Evolutionary conservation across 2,113 vertebrate species (phyloP), one percentile per base, ranked within the genome.

Genomic region (Dermatemys mawii): DNA sequence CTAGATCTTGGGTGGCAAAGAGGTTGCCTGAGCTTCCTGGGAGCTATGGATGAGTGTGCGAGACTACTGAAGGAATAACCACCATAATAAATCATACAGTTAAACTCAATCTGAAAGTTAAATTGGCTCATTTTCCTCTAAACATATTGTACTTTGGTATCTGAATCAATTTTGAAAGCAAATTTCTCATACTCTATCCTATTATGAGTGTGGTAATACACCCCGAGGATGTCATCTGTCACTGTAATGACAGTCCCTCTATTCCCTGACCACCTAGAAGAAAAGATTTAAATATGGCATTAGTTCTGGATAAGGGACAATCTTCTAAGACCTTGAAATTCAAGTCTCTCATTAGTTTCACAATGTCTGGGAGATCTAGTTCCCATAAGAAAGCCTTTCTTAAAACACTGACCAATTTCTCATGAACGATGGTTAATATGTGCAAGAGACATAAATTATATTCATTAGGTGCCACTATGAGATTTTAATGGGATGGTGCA

Each of bases 281-380:
- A 98, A 96, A 97, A 94, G 50, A 93, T 90, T 96, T 97, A 97
- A 96, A 95, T 91, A 88, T 38, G 97, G 53, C 91, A 60, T 98
- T 98, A 92, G 89, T 96, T 98, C 97, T 98, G 96, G 95, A 92
- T 94, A 88, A 89, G 89, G 85, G 81, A 14, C 86, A 96, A 85
- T 67, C 35, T 90, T 90, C 76, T 86, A 94, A 93, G 96, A 76
- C 35, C 70, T 80, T 96, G 96, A 95, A 96, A 97, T 95, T 88
- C 97, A 93, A 98, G 94, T 91, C 86, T 87, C 88, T 92, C 5
- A 2, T 91, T 94, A 89, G 84, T 98, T 98, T 97, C 97, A 98
- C 97, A 98, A 98, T 94, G 94, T 97, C 96, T 97, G 88, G 57
- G 83, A 95, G 93, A 97, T 95, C 51, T 95, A 84, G 93, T 97